Conservation (phyloP, 2,113 vertebrate genomes). For the Tychaedon coryphoeus region DNA sequence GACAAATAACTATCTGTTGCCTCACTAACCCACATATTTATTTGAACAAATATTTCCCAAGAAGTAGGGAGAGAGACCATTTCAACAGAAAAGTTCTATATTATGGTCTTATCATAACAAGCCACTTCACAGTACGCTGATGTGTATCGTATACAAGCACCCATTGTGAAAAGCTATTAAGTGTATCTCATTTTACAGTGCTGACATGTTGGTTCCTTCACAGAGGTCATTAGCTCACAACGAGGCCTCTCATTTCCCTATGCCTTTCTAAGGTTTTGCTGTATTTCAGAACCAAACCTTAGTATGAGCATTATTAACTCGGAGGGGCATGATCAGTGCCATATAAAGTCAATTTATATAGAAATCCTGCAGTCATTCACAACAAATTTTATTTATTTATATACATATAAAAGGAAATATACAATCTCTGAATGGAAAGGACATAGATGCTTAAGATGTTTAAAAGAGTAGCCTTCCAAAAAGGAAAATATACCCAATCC, state of each 20-base stretch:
- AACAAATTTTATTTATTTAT: not conserved
- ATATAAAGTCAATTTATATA: not conserved
- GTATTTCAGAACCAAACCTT: not conserved
- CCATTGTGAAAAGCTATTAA: constrained; percentile 47
- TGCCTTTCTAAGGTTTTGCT: constrained; percentile 1
- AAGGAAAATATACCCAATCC: not conserved
- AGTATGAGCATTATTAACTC: not conserved
- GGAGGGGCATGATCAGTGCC: not conserved
- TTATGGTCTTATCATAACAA: constrained; percentile 58
- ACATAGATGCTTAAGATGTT: not conserved
- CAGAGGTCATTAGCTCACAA: constrained; percentile 31
- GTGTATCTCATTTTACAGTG: constrained; percentile 33
- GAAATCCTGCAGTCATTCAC: not conserved
- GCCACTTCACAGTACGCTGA: constrained; percentile 24
- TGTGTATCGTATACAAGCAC: constrained; percentile 33
- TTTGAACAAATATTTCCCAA: constrained; percentile 65
- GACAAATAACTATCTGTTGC: constrained; percentile 66
- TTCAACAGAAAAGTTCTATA: constrained; percentile 60
- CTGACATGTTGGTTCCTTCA: constrained; percentile 36
- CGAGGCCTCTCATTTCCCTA: constrained; percentile 20
- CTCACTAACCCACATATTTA: constrained; percentile 63
- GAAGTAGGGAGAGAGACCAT: constrained; percentile 31
- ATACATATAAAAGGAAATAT: not conserved
- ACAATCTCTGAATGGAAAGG: not conserved
- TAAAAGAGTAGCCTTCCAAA: not conserved